Base-by-base conservation (phyloP, 2,113 vertebrate species). In the Labeo rohita region DNA sequence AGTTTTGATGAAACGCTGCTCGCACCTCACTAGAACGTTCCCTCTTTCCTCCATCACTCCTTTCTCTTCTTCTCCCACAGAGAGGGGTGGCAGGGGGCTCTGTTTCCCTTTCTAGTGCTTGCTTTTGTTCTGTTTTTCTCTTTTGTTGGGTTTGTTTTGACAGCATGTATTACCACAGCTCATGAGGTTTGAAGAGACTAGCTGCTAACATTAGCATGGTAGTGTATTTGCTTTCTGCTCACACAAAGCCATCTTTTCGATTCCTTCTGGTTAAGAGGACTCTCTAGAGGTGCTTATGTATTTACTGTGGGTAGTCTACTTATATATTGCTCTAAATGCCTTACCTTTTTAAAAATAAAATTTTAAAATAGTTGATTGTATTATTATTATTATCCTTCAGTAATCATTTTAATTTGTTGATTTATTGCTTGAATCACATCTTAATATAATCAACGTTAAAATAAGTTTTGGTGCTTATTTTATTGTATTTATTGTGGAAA, bases 151-250 rank as follows among this genome's bases (percentile, higher is more conserved):
- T 85, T 52, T 80, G 68, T 74, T 86, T 80, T 86, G 78, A 86
- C 78, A 89, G 84, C 84, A 80, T 65, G 73, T 63, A 80, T 84
- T 83, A 89, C 82, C 87, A 47, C 77, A 79, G 47, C 88, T 83
- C 81, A 66, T 80, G 77, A 84, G 80, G 83, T 90, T 89, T 28
- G 23, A 2, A 63, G 68, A 91, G 89, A 89, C 73, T 47, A 78
- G 89, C 88, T 61, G 39, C 85, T 87, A 87, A 90, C 89, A 73
- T 84, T 88, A 91, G 85, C 86, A 82, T 89, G 77, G 82, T 88
- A 86, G 83, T 23, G 70, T 81, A 85, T 89, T 87, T 92, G 89
- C 77, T 73, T 86, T 85, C 89, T 87, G 86, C 85, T 85, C 56
- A 84, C 78, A 83, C 81, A 91, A 59, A 87, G 84, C 79, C 77